Conservation (phyloP, 2,888 invertebrate genomes). For the Spialia ferax region DNA sequence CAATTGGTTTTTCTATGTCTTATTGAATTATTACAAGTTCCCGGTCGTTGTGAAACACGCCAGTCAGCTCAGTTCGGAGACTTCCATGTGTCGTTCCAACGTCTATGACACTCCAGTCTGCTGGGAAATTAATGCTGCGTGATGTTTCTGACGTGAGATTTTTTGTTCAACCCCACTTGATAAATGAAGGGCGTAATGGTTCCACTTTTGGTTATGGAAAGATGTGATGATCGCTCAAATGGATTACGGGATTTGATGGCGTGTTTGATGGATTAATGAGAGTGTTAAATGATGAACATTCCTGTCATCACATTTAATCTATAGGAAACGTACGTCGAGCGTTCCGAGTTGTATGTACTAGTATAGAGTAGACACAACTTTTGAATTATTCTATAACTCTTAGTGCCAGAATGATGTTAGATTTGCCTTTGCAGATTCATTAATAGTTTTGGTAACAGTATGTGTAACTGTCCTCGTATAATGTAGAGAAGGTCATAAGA, state of each 20-base stretch:
- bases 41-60: neutral
- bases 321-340: neutral
- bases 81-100: slow-evolving; percentile 19
- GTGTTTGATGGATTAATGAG: slow-evolving; percentile 14
- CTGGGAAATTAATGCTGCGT: slow-evolving; percentile 43
- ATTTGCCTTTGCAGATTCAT: too few species aligned
- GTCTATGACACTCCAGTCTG: slow-evolving; percentile 34
- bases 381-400: too few species aligned
- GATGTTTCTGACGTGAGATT: slow-evolving; percentile 44
- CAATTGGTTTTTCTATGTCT: neutral
- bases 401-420: too few species aligned
- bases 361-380: too few species aligned
- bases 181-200: slow-evolving; percentile 38
- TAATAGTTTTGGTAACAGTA: too few species aligned
- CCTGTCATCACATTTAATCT: neutral
- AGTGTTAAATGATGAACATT: neutral
- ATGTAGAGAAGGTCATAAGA: too few species aligned
- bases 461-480: too few species aligned
- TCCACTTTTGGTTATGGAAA: slow-evolving; percentile 28
- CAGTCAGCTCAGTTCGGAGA: neutral
- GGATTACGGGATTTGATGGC: slow-evolving; percentile 24
- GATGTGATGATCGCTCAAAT: slow-evolving; percentile 29
- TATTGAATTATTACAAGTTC: neutral
- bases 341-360: neutral
- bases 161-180: slow-evolving; percentile 38